Conservation (phyloP, 2,888 invertebrate genomes). For the Epinotia bilunana region DNA sequence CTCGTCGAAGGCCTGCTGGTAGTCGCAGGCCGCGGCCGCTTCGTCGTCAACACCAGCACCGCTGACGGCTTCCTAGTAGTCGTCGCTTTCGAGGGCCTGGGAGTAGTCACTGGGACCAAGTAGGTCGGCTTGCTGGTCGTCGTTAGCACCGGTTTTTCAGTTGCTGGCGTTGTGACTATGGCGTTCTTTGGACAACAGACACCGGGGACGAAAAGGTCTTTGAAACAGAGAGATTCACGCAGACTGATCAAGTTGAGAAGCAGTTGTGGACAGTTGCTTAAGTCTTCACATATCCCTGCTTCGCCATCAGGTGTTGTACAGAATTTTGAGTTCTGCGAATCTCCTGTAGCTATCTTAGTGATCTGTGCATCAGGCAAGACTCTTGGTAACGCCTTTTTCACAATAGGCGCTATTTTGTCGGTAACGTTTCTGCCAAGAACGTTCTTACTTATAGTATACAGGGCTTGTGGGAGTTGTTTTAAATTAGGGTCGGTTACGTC, state of each 20-base stretch:
- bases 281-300: slow-evolving; percentile 92
- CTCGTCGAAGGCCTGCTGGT: slow-evolving; percentile 63
- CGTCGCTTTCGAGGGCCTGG: slow-evolving; percentile 61
- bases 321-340: slow-evolving; percentile 82
- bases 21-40: slow-evolving; percentile 62
- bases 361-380: slow-evolving; percentile 77
- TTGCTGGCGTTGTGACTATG: slow-evolving; percentile 61
- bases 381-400: slow-evolving; percentile 74
- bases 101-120: slow-evolving; percentile 73
- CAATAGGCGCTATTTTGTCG: slow-evolving; percentile 91
- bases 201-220: slow-evolving; percentile 95
- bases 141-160: slow-evolving; percentile 67
- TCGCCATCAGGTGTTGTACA: slow-evolving; percentile 93
- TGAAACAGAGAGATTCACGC: slow-evolving; percentile 94
- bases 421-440: slow-evolving; percentile 90
- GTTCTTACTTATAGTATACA: slow-evolving; percentile 92
- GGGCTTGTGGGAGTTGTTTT: slow-evolving; percentile 86
- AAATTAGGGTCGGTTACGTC: slow-evolving; percentile 74
- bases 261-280: slow-evolving; percentile 94
- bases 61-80: slow-evolving; percentile 69
- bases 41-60: slow-evolving; percentile 64
- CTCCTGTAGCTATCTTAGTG: slow-evolving; percentile 74
- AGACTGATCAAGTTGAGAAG: slow-evolving; percentile 91
- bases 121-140: slow-evolving; percentile 76
- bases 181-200: slow-evolving; percentile 92